Evolutionary conservation across 2,888 invertebrate species (phyloP).

Genomic region (Pristionchus japonicus): DNA sequence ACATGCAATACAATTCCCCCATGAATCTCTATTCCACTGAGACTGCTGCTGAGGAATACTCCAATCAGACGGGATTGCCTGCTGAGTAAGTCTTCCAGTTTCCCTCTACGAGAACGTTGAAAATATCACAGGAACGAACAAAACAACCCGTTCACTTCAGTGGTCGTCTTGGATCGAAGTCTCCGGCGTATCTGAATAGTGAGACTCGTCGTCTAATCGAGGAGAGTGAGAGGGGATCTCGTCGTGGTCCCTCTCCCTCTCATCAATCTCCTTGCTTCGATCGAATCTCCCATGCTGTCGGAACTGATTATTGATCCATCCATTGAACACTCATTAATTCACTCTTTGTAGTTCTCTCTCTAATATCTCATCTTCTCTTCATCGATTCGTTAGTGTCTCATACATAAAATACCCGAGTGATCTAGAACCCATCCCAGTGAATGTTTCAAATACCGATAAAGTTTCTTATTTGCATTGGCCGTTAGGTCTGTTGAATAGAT

Average conservation of each 20-base stretch:
- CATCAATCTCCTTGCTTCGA: slow-evolving; percentile 67
- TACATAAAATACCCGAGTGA: slow-evolving; percentile 27
- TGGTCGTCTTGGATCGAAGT: slow-evolving; percentile 11
- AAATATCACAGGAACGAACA: too few species aligned
- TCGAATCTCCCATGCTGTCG: slow-evolving; percentile 61
- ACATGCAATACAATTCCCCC: slow-evolving; percentile 74
- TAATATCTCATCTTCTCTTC: background rate
- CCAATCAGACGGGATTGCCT: slow-evolving; percentile 64
- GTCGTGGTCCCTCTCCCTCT: slow-evolving; percentile 61
- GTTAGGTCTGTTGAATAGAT: too few species aligned
- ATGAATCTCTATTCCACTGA: slow-evolving; percentile 70
- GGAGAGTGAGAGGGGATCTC: slow-evolving; percentile 59
- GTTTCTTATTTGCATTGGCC: background rate
- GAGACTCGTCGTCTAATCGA: slow-evolving; percentile 57
- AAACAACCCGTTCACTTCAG: background rate
- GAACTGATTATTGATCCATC: background rate
- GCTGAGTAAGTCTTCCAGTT: too few species aligned
- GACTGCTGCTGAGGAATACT: slow-evolving; percentile 68
- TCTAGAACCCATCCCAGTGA: slow-evolving; percentile 8
- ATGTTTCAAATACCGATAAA: background rate
- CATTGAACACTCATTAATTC: background rate
- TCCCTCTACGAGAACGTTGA: background rate
- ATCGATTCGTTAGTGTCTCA: slow-evolving; percentile 31
- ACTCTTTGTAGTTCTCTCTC: background rate
- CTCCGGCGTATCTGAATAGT: slow-evolving; percentile 39